Conservation (phyloP, 2,113 vertebrate species). For the Micromys minutus region DNA sequence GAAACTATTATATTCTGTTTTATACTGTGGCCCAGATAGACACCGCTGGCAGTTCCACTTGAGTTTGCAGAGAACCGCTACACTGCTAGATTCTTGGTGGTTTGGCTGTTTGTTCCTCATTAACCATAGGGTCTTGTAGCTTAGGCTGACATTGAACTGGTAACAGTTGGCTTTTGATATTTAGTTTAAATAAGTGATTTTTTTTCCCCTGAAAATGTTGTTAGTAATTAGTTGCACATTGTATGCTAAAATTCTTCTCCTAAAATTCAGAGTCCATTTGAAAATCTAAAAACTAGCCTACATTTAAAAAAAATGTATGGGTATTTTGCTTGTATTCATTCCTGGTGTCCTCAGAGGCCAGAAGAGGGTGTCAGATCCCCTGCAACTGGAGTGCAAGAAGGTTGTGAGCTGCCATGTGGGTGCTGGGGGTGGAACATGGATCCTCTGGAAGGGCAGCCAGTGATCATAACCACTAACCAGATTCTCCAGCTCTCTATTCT, state of each 20-base stretch:
- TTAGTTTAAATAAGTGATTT: constrained; percentile 36
- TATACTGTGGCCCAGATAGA: constrained; percentile 39
- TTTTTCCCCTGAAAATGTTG: constrained; percentile 60
- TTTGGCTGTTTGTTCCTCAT: neutral
- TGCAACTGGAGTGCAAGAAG: neutral
- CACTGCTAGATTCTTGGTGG: neutral
- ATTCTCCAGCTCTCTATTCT: neutral
- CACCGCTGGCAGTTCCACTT: constrained; percentile 24
- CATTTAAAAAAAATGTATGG: neutral
- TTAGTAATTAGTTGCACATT: constrained; percentile 55
- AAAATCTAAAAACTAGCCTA: neutral
- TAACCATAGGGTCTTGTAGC: neutral
- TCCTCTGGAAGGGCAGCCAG: neutral
- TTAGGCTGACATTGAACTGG: neutral
- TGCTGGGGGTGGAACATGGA: neutral
- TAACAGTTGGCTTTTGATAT: neutral
- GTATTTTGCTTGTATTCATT: neutral
- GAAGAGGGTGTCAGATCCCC: neutral
- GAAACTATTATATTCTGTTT: constrained; percentile 55
- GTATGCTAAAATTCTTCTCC: neutral
- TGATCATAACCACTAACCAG: neutral
- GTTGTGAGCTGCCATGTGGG: neutral
- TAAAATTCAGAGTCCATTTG: constrained; percentile 29
- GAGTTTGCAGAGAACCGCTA: constrained; percentile 18
- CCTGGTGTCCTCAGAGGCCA: neutral